Percentiles rank a stretch among this genome's conserved stretches.
phyloP scores from a whole-genome alignment of 1,140 invertebrate species.

The Bombus terrestris region DNA sequence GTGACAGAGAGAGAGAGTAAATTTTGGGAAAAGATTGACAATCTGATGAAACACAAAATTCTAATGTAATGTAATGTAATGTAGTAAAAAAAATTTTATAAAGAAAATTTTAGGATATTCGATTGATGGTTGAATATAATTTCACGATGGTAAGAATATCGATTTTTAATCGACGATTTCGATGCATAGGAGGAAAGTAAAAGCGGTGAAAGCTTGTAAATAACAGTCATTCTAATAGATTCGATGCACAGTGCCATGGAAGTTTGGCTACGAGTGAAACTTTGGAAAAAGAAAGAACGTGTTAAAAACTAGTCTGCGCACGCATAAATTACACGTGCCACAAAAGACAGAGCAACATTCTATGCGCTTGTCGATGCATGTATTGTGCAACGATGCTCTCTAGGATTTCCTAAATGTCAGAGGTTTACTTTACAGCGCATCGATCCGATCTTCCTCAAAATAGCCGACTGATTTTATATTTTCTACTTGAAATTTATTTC shows the following conservation, averaged over 20 bases:
- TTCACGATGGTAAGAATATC: neutral
- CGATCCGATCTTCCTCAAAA: conserved; percentile 16
- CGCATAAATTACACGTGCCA: conserved; percentile 53
- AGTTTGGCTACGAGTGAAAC: conserved; percentile 14
- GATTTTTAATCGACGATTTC: conserved; percentile 9
- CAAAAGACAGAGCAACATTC: neutral
- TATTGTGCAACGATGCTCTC: conserved; percentile 55
- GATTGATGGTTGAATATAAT: neutral
- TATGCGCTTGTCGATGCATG: conserved; percentile 33
- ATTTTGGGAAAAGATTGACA: neutral
- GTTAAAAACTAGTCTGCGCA: conserved; percentile 18
- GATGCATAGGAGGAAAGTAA: neutral
- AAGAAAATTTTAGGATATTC: neutral
- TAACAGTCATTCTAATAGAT: neutral
- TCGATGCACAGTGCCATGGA: neutral
- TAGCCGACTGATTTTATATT: neutral
- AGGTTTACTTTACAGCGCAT: conserved; percentile 24
- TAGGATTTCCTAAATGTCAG: conserved; percentile 61
- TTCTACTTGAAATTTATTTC: neutral
- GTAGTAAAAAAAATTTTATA: too few species aligned
- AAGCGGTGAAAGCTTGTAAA: conserved; percentile 29
- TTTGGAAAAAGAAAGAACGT: neutral
- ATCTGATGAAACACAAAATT: neutral
- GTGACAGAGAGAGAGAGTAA: neutral
- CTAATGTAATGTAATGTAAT: too few species aligned